phyloP scores from a whole-genome alignment of 2,797 vertebrate genomes.

The Heteromormyrus szaboi region DNA sequence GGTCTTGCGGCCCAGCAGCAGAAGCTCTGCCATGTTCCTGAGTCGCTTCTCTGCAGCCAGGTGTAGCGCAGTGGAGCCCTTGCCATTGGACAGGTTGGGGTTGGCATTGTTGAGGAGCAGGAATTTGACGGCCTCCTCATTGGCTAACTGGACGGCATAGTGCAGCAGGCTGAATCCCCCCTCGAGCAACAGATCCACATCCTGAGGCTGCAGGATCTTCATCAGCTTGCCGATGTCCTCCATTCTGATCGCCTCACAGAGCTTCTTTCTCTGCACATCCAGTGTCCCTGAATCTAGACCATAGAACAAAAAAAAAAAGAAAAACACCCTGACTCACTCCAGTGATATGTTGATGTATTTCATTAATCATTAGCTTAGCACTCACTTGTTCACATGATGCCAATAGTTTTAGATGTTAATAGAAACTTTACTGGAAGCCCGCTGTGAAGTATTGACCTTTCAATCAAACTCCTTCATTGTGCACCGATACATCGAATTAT shows the following conservation, averaged over 20 bases:
- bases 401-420: background rate
- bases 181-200: conserved; percentile 85
- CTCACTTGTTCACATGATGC: background rate
- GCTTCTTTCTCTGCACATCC: conserved; percentile 84
- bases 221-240: conserved; percentile 88
- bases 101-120: conserved; percentile 89
- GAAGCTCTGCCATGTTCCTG: conserved; percentile 77
- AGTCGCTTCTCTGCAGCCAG: conserved; percentile 77
- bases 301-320: background rate
- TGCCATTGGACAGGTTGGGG: conserved; percentile 75
- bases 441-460: background rate
- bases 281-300: conserved; percentile 70
- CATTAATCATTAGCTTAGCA: background rate
- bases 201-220: conserved; percentile 98
- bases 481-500: background rate
- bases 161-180: conserved; percentile 82
- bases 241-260: conserved; percentile 80
- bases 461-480: background rate
- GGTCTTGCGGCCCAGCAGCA: conserved; percentile 76
- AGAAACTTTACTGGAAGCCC: background rate
- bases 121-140: conserved; percentile 92
- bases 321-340: background rate
- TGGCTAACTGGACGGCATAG: conserved; percentile 73
- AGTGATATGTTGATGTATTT: background rate
- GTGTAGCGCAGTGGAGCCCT: conserved; percentile 83